Evolutionary conservation across 2,888 invertebrate genomes (phyloP), one percentile per base, ranked within the genome.

Genomic region (Pristionchus exspectatus): DNA sequence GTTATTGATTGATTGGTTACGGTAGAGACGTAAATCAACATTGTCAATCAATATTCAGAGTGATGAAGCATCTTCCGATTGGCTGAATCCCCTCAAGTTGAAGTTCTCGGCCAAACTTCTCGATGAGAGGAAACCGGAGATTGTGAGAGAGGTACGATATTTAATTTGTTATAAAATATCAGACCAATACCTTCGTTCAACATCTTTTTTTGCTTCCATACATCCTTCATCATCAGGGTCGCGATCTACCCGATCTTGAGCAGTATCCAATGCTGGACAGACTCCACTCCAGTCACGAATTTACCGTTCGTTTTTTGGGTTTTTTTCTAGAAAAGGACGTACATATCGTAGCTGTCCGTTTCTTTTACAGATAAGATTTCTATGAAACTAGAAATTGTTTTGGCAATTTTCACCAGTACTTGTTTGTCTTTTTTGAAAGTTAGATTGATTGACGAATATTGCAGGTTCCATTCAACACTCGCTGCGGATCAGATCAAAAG

Each of bases 401-500:
- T 7, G n/a, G 0, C 44, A 50, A 1, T 69, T 69, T 27, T 24
- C 66, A 69, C n/a, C n/a, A n/a, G n/a, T 27, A 21, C n/a, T 59
- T 59, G 2, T 59, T 14, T 59, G 2, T 14, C 59, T 59, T 59
- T 59, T 18, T 24, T 10, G 56, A 56, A 56, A 56, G 9, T 56
- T 12, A 2, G 56, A 56, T n/a, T 56, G 56, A 21, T n/a, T n/a
- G 7, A 63, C 9, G 2, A 27, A 50, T 54, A 33, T 44, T 91
- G 81, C 91, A 93, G 90, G 92, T 94, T 91, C 92, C 94, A 92
- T 95, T 96, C 87, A 95, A 95, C 90, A 96, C 95, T 92, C 94
- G 95, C 63, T 96, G 96, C 93, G 96, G 96, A 14, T 92, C 93
- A 38, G 95, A 96, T 91, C 95, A 96, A 87, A 93, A 94, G 12